Conservation (phyloP, 1,140 invertebrate genomes). For the Lanistes nyassanus region DNA sequence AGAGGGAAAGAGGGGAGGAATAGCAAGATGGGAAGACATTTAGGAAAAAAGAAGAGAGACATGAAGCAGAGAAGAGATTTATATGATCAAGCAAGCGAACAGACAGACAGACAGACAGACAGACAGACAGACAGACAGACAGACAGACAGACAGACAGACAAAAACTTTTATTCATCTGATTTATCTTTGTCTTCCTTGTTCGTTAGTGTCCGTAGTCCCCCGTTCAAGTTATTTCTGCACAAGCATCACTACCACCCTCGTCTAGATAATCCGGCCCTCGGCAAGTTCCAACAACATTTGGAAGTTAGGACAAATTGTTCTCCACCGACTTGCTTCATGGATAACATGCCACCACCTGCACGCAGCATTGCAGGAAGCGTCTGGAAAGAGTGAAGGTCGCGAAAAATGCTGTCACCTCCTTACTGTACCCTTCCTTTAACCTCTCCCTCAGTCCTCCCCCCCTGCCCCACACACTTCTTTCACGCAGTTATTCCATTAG, state of each 20-base stretch:
- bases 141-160: conserved; percentile 9
- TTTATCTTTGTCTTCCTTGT: background rate
- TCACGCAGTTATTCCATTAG: too few relatives aligned
- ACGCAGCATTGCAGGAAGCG: too few relatives aligned
- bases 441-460: too few relatives aligned
- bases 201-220: too few relatives aligned
- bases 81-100: too few relatives aligned
- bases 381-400: too few relatives aligned
- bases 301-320: background rate
- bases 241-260: background rate
- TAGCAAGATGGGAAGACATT: background rate
- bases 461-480: too few relatives aligned
- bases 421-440: too few relatives aligned
- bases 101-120: background rate
- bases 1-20: background rate
- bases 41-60: background rate
- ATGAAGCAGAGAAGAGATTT: background rate
- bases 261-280: background rate
- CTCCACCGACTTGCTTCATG: too few relatives aligned
- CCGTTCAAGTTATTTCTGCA: too few relatives aligned
- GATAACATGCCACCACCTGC: background rate
- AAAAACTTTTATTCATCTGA: background rate
- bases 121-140: background rate
- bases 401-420: too few relatives aligned
- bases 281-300: background rate